A percentile compares a stretch with the other conserved stretches of the same genome.
Conservation (phyloP, 1,140 invertebrate genomes). For the Drosophila oshimai region DNA sequence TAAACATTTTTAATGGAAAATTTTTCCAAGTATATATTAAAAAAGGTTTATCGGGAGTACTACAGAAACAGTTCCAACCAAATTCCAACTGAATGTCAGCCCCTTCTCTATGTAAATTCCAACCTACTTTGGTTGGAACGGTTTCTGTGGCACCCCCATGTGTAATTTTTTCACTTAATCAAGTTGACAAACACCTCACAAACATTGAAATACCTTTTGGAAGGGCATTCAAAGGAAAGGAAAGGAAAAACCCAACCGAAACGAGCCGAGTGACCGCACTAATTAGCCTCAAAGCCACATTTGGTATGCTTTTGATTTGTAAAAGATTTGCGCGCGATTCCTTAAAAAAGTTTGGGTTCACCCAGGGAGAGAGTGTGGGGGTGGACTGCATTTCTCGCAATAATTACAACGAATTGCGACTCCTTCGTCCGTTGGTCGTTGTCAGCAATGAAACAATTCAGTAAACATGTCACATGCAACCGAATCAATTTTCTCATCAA, state of each 20-base stretch:
- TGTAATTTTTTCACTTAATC: no score
- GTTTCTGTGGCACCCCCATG: no score
- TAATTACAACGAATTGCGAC: slow-evolving; percentile 50
- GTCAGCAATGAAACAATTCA: slow-evolving; percentile 61
- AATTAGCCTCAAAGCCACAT: slow-evolving; percentile 78
- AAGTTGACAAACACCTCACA: not conserved
- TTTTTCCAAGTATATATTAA: no score
- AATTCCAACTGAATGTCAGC: no score
- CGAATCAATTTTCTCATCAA: slow-evolving; percentile 78
- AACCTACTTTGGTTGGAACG: no score
- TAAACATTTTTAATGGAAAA: no score
- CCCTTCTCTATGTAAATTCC: no score
- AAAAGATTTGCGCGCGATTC: slow-evolving; percentile 66
- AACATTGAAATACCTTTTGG: not conserved
- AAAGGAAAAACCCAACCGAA: slow-evolving; percentile 12
- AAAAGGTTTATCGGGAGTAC: no score
- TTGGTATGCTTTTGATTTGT: slow-evolving; percentile 79
- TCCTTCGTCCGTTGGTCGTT: not conserved
- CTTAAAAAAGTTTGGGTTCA: slow-evolving; percentile 13
- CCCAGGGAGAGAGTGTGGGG: not conserved
- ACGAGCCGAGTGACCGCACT: slow-evolving; percentile 67
- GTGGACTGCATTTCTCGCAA: slow-evolving; percentile 32
- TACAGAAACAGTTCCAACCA: no score
- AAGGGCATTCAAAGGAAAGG: not conserved
- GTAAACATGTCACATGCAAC: slow-evolving; percentile 79